Base-by-base conservation (phyloP, 2,797 vertebrate genomes). In the Pterois miles region DNA sequence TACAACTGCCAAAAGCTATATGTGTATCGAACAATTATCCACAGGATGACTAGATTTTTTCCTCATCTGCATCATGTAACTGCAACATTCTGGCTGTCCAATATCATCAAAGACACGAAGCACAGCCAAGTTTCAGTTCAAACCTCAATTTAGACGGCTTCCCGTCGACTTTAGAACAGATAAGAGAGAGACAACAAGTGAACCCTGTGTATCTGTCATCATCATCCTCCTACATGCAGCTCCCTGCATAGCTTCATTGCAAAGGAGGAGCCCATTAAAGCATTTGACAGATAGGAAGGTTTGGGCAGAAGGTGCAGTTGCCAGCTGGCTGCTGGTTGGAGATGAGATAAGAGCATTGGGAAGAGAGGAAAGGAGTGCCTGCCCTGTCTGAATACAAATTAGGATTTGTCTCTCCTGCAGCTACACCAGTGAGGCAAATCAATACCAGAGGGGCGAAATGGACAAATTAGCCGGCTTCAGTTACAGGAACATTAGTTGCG, bases 201-300 rank as follows among this genome's bases (percentile, higher is more conserved):
- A 84, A 88, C 58, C 76, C 29, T 31, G 56, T 83, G 71, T 86
- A 88, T 91, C 88, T 85, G 63, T 81, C 46, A 8, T 86, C 82
- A 80, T 88, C 83, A 68, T 90, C 87, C 74, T 80, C 75, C 65
- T 60, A 74, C 78, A 82, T 78, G 73, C 81, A 69, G 81, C 77
- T 82, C 62, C 65, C 50, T n/a, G 71, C 85, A 78, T 65, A 23
- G 89, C 79, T 76, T 89, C 89, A 89, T 90, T 92, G 87, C 87
- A 92, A 91, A 92, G 78, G 89, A 89, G 88, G 82, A 86, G 81
- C 84, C 90, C 75, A 90, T 92, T 91, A 90, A 84, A 87, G 84
- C 69, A 66, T 80, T 87, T 78, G 75, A 88, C 50, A 90, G 87
- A 90, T 87, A 85, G 85, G 76, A 78, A 82, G 84, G 73, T 80